Evolutionary conservation across 2,888 invertebrate genomes (phyloP), one percentile per base, ranked within the genome.

Genomic region (Agrotis segetum): DNA sequence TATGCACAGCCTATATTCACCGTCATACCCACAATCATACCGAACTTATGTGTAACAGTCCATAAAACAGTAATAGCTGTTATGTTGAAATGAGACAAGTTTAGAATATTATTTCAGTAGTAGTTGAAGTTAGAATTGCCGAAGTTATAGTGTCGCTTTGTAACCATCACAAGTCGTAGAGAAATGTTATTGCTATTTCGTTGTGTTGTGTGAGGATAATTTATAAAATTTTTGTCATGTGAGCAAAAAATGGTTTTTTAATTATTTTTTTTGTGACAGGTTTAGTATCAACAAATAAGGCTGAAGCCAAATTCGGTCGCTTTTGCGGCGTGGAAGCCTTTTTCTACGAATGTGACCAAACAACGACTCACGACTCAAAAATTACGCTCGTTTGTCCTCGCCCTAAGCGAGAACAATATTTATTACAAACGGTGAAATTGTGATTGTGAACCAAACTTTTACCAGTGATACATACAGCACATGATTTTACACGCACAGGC

Each of bases 81-180:
- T 59, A 56, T 55, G 55, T 58, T 29, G 59, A 60, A 61, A 70
- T 52, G 47, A 71, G 69, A 82, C 77, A 64, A 81, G 71, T 72
- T 82, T 71, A 75, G 69, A 70, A 71, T 82, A 79, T 74, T 71
- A 77, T 82, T 77, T 71, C 40, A 62, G 56, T 68, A 29, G 53
- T 70, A 47, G 40, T 44, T 78, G 24, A 78, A 78, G 67, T 81
- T 82, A 16, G 64, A 61, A 60, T 82, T 60, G 72, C 71, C 70
- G 34, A 40, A 82, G 67, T 52, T 49, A 65, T 49, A 62, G 40
- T 47, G 71, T 71, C 71, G 63, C 73, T 82, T 82, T 82, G 67
- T 71, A 65, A 74, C 71, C 61, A 68, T 79, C 60, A 50, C 58
- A 67, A 53, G 24, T 75, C 14, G 77, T 66, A 29, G 59, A 59